Evolutionary conservation across 2,888 invertebrate genomes (phyloP), one percentile per base, ranked within the genome.

Genomic region (Agrochola litura): DNA sequence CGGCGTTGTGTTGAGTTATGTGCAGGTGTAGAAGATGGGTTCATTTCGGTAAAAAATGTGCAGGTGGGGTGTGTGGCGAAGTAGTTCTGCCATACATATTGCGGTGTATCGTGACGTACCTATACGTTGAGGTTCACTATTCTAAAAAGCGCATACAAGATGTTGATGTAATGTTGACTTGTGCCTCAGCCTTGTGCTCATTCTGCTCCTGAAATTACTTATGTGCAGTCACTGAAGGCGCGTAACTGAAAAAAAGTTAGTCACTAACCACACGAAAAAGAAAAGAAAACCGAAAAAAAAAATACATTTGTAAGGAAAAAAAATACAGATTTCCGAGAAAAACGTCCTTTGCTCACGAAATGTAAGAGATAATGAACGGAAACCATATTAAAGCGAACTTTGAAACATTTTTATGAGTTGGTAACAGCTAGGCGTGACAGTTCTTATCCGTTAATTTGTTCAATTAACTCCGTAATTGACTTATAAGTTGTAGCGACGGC

Each of bases 1-100:
- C 63, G 63, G 65, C 43, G 70, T 49, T 22, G 73, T 56, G 72
- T 10, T 73, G 79, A 84, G 79, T 85, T 85, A 71, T 74, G 77
- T 75, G 68, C 68, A 12, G 25, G 2, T 37, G 41, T 2, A 3
- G 12, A 19, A 60, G 58, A 67, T 75, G 77, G 43, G 43, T 66
- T 76, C 73, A 69, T 77, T 64, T 46, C 41, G 49, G 30, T 56
- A 54, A 76, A 77, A 79, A 75, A 77, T 56, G 2, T 10, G n/a
- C 60, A 54, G 61, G n/a, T 56, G 25, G 9, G 22, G 30, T 6
- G 37, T 10, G 25, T 2, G n/a, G 19, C 1, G n/a, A 2, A n/a
- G 19, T 19, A 52, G 52, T 30, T 12, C n/a, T 58, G 19, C 25
- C 25, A 10, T 12, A 49, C 19, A n/a, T 68, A 25, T 37, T 54